phyloP scores from a whole-genome alignment of 2,113 vertebrate genomes.

The Columba livia region DNA sequence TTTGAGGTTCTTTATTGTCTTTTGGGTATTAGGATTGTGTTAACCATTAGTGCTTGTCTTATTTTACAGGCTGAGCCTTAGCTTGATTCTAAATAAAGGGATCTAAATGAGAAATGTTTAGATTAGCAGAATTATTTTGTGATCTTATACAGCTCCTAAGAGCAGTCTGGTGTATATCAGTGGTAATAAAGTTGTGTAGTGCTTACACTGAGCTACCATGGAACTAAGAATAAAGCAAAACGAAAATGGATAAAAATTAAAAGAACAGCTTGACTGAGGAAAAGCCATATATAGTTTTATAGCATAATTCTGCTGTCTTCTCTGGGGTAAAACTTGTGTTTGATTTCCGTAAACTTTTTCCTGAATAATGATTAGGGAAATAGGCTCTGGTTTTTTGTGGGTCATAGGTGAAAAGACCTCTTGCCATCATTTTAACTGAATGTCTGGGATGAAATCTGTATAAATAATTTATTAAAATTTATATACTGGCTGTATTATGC shows the following conservation, averaged over 20 bases:
- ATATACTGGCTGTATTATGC: not conserved
- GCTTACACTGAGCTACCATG: not conserved
- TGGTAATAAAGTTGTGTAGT: not conserved
- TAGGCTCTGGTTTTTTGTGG: not conserved
- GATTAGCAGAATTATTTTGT: not conserved
- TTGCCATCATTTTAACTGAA: not conserved
- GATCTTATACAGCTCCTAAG: not conserved
- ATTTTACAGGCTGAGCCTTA: not conserved
- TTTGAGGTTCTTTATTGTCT: not conserved
- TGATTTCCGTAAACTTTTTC: not conserved
- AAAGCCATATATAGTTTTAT: not conserved
- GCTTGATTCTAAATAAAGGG: not conserved
- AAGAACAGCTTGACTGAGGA: not conserved
- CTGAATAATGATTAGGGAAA: not conserved
- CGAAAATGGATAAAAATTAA: not conserved
- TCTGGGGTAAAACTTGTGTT: not conserved
- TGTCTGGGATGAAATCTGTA: not conserved
- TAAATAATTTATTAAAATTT: not conserved
- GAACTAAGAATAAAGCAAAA: not conserved
- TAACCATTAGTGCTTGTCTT: not conserved
- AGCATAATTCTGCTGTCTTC: not conserved
- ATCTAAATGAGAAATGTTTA: not conserved
- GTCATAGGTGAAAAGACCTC: not conserved
- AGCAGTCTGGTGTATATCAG: not conserved
- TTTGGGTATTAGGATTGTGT: not conserved